Evolutionary conservation across 2,113 vertebrate genomes (phyloP).

Genomic region (Calonectris borealis): DNA sequence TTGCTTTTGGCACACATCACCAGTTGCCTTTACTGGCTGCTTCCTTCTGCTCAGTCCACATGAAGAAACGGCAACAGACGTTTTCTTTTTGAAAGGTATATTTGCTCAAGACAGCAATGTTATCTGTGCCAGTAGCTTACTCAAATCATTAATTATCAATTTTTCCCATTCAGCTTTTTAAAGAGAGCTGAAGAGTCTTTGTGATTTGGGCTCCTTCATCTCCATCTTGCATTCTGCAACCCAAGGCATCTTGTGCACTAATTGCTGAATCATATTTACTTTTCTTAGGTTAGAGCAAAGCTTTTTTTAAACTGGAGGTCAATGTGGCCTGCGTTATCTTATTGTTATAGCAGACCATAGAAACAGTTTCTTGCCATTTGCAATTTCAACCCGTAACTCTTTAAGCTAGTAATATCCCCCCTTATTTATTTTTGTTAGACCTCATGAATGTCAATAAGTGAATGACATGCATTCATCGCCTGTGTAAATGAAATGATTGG

Average conservation of each 20-base stretch:
- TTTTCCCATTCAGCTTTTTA: neutral
- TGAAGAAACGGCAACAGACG: rapidly evolving
- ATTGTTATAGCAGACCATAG: neutral
- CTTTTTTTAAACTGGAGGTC: neutral
- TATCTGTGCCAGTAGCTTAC: neutral
- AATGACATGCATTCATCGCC: neutral
- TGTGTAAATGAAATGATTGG: constrained; percentile 23
- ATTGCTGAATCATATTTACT: neutral
- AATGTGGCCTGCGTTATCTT: neutral
- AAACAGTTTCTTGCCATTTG: constrained; percentile 4
- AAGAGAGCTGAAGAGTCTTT: neutral
- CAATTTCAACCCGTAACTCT: neutral
- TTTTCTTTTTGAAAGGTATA: neutral
- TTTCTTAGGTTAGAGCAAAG: neutral
- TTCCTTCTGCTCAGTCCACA: neutral
- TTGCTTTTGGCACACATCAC: neutral
- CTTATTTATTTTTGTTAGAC: constrained; percentile 15
- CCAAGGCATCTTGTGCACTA: neutral
- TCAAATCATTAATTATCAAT: neutral
- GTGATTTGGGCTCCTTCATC: neutral
- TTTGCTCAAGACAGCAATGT: neutral
- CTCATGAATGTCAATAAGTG: neutral
- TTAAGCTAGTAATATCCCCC: neutral
- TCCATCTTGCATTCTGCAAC: neutral
- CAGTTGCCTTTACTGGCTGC: neutral